Base-by-base conservation (phyloP, 2,888 invertebrate genomes). In the Idaea dimidiata region DNA sequence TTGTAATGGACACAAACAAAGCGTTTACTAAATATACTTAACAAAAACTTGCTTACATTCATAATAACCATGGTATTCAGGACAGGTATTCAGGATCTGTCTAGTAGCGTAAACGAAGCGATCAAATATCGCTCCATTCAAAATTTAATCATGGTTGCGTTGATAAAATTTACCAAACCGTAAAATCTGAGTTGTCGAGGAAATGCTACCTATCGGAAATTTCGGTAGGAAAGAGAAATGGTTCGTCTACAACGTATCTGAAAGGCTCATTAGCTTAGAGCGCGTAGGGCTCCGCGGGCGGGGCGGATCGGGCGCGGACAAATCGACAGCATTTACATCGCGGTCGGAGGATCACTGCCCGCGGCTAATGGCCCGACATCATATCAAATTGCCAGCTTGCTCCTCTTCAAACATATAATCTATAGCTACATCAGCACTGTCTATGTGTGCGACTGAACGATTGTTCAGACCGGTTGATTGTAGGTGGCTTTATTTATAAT, bases 271-370 rank as follows among this genome's bases (percentile, higher is more conserved):
- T 83, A 83, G 77, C 75, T 77, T 77, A 67, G 73, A 65, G 67
- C 72, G 73, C 60, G 72, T 70, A 61, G 79, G 69, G 72, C 69
- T 61, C 24, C 24, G 24, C 24, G 24, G 24, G 24, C 59, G 68
- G 61, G 43, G 43, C 43, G 43, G 43, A 2, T 10, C 43, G 43
- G 43, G 43, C 10, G 43, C 65, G 72, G 74, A 83, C 81, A 83
- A 83, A 83, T 83, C 73, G 82, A 66, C 74, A 72, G 78, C 79
- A 82, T 81, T 82, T 80, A 78, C 82, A 77, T 74, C 68, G 78
- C 72, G 79, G 80, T 76, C 76, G 69, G 74, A 68, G 65, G 69
- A 70, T 72, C 77, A 74, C 75, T 68, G 70, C 70, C 71, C 67
- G 72, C 64, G 65, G 71, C 71, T 79, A 81, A 82, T 82, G 77